These are phyloP conservation scores for Anoura caudifer DNA, from an alignment of 2,113 vertebrate genomes.

Conservation along the genomic window DNA sequence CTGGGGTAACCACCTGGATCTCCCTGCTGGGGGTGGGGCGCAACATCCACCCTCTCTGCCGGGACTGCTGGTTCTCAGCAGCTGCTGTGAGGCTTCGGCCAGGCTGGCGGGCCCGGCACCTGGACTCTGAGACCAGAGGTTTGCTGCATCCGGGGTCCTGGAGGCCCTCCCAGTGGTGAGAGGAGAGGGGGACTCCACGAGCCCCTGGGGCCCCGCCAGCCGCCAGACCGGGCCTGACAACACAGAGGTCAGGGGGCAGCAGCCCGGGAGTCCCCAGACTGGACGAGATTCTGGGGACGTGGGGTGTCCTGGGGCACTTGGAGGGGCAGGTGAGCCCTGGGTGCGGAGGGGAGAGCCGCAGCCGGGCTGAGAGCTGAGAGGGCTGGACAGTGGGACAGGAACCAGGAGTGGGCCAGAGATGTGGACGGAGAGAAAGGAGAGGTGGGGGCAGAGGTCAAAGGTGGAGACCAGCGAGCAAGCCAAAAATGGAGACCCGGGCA, in stretches of 20 bases:
- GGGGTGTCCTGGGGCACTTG: background rate
- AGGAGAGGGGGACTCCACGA: background rate
- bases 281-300: rapidly evolving
- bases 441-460: too few relatives aligned
- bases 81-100: background rate
- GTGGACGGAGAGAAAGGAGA: background rate
- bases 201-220: rapidly evolving
- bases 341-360: background rate
- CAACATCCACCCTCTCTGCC: background rate
- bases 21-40: rapidly evolving
- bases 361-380: background rate
- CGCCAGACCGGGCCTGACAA: background rate
- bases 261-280: background rate
- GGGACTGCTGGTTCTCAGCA: too few relatives aligned
- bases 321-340: background rate
- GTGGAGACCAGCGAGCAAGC: background rate
- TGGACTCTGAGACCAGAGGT: background rate
- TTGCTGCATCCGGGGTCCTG: too few relatives aligned
- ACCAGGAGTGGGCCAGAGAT: rapidly evolving
- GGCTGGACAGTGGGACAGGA: background rate
- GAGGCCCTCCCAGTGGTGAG: too few relatives aligned
- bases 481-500: background rate
- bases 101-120: background rate
- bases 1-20: background rate
- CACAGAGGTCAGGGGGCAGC: background rate